Evolutionary conservation across 2,888 invertebrate genomes (phyloP), one percentile per base, ranked within the genome.

Genomic region (Nomada ruficornis): DNA sequence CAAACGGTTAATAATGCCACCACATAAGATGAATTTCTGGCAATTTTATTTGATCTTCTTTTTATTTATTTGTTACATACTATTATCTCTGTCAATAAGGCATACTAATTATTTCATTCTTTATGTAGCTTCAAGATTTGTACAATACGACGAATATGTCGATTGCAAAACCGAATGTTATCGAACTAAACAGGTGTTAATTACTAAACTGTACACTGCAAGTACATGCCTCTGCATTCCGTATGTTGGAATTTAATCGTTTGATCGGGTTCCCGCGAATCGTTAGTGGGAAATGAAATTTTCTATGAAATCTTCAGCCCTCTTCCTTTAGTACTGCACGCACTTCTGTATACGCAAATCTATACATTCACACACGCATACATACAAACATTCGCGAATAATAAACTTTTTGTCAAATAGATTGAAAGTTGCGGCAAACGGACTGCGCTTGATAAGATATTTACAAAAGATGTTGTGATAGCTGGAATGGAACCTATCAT

Each of bases 61-160:
- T 44, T 10, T 63, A 23, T 72, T 68, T 80, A 47, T 65, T 23
- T 50, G 36, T 67, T 82, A 77, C 54, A 57, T 29, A 62, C 70
- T 80, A 82, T 82, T 80, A 74, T 80, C 72, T 60, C 54, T 57
- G 23, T 63, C 18, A 36, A 71, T 71, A 82, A 82, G 75, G 68
- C 75, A 75, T 81, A 26, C 75, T 71, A 76, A 65, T 75, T 65
- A 57, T 62, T 36, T 44, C 29, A 3, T 13, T 47, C 13, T 47
- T n/a, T 63, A 36, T 15, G 60, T 50, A 42, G 29, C 26, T 64
- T 63, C 23, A 52, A n/a, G 26, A 26, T 67, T 44, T 55, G 18
- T 63, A 76, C 20, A 63, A 50, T 77, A 62, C 15, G 13, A 29
- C 2, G 54, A 15, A 23, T 47, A 73, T 50, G 11, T 50, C 15